phyloP scores from a whole-genome alignment of 1,140 invertebrate species.

The Parapsyche elsis region DNA sequence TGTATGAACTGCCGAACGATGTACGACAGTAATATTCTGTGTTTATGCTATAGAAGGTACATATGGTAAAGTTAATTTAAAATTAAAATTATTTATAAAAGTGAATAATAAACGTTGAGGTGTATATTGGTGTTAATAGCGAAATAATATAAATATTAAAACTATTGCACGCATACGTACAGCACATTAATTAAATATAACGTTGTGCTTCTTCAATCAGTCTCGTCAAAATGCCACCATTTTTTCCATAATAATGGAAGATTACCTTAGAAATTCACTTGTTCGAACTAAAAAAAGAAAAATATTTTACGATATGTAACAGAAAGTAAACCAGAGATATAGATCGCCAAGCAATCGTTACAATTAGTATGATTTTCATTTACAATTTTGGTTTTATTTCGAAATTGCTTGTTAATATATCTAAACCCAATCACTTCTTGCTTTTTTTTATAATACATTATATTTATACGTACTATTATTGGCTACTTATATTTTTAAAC shows the following conservation, averaged over 20 bases:
- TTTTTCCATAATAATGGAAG: constrained; percentile 7
- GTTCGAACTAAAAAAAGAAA: not conserved
- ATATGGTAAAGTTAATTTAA: not conserved
- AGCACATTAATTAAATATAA: constrained; percentile 6
- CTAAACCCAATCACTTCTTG: not conserved
- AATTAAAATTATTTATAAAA: not conserved
- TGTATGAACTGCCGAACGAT: no score
- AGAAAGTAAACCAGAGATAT: constrained; percentile 7
- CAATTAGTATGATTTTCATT: not conserved
- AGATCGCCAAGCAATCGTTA: constrained; percentile 5
- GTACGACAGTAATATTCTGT: no score
- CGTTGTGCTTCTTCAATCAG: constrained; percentile 3
- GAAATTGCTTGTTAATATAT: not conserved
- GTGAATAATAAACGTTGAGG: not conserved
- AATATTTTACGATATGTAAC: constrained; percentile 28
- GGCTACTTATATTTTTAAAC: constrained; percentile 57
- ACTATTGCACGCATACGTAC: not conserved
- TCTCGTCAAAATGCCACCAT: constrained; percentile 14
- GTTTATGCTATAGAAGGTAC: no score
- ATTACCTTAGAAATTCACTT: not conserved
- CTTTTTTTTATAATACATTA: not conserved
- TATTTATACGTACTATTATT: constrained; percentile 6
- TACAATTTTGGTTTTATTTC: not conserved
- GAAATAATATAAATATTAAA: constrained; percentile 14
- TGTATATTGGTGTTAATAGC: constrained; percentile 18